Base-by-base conservation (phyloP, 2,797 vertebrate genomes). In the Petrocephalus sullivani region DNA sequence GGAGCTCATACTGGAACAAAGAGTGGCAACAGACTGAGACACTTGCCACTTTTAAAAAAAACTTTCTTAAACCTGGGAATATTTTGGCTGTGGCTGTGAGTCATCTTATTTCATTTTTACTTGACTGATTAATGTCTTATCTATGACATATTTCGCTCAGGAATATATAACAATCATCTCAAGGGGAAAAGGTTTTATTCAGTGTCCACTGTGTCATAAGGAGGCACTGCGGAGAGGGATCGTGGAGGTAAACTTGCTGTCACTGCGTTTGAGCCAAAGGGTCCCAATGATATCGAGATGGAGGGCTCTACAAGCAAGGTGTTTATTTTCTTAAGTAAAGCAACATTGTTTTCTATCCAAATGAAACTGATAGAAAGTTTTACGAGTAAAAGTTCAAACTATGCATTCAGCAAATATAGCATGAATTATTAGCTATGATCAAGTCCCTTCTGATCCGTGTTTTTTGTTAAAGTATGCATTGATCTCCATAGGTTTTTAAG, bases 71-170 rank as follows among this genome's bases (percentile, higher is more conserved):
- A 88, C 58, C 87, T 89, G 88, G 87, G 91, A 87, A 86, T 85
- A 71, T 84, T 90, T 89, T 89, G 85, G 83, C 14, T 75, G 67
- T 75, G 67, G 33, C 33, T 41, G 67, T 75, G 33, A 41, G 67
- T 37, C 67, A 37, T 71, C 67, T 75, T 75, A 41, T 51, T 51
- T 51, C 7, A 51, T 75, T 90, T 88, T 67, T 90, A 67, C 37
- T 78, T 81, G 78, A 75, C 7, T 75, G 67, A 33, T 41, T 33
- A 41, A 75, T 37, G 67, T 37, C 67, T 75, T 83, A 7, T 75
- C 67, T 75, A 41, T 41, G 67, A 94, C 94, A 95, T 93, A 81
- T 89, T 94, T 93, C 94, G 96, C 95, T 97, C 95, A 96, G 95
- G 96, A 96, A 95, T 94, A 91, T 90, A 92, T 90, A 88, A 92